Conservation (phyloP, 2,113 vertebrate species). For the Picathartes gymnocephalus region DNA sequence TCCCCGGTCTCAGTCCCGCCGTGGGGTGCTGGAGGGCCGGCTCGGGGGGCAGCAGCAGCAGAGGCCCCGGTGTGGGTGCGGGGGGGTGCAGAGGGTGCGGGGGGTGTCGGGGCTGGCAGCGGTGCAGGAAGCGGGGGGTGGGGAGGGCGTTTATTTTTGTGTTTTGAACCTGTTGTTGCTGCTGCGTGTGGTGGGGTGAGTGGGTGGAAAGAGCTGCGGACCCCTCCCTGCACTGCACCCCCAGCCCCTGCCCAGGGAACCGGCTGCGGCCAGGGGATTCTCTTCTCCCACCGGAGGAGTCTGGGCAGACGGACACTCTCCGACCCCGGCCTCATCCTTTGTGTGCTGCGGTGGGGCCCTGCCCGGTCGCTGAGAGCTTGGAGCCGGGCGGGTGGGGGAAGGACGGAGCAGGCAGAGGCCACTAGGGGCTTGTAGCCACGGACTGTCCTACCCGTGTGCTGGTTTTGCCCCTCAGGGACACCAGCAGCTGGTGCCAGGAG, state of each 20-base stretch:
- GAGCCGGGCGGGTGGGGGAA: neutral
- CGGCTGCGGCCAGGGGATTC: neutral
- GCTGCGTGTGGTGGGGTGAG: neutral
- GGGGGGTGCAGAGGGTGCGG: neutral
- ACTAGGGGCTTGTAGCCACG: neutral
- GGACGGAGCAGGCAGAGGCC: neutral
- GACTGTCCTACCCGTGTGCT: neutral
- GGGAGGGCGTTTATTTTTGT: slow-evolving; percentile 16
- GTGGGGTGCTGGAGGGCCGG: neutral
- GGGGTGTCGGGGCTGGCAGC: neutral
- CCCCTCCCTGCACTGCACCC: neutral
- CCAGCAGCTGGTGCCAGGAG: neutral
- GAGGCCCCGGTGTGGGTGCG: neutral
- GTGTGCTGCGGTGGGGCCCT: slow-evolving; percentile 28
- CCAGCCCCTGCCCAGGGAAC: neutral
- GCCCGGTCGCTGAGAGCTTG: neutral
- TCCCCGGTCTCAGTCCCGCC: neutral
- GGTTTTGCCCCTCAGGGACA: neutral
- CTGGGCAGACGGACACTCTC: neutral
- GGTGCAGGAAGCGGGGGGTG: neutral
- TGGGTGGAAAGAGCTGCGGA: slow-evolving; percentile 14
- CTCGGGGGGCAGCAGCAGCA: neutral
- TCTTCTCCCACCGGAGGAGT: neutral
- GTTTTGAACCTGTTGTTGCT: slow-evolving; percentile 53
- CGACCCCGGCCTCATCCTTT: slow-evolving; percentile 6